Evolutionary conservation across 1,140 invertebrate species (phyloP).

Genomic region (Alviniconcha marisindica): DNA sequence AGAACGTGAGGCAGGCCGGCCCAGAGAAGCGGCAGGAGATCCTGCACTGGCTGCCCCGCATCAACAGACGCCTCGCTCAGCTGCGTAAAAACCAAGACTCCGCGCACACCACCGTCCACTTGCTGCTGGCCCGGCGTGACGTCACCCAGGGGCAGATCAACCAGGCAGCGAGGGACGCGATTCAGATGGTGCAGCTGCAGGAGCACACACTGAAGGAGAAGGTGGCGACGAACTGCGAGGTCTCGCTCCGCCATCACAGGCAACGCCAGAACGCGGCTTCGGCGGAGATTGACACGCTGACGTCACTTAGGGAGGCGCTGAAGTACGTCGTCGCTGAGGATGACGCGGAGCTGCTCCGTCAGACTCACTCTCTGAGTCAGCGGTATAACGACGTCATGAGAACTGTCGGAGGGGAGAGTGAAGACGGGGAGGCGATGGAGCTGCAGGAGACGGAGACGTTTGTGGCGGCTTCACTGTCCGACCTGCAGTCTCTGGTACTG

Average conservation of each 20-base stretch:
- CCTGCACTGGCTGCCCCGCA: background rate
- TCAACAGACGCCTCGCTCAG: background rate
- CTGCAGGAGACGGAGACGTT: background rate
- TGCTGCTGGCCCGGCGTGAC: background rate
- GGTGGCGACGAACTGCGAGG: background rate
- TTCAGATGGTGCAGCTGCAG: background rate
- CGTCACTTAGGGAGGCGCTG: background rate
- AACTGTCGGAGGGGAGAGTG: background rate
- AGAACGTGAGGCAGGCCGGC: background rate
- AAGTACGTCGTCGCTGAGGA: background rate
- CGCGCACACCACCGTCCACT: background rate
- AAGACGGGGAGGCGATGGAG: background rate
- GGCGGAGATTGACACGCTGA: background rate
- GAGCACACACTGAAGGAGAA: background rate
- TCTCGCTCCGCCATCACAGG: background rate
- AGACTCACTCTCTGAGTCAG: background rate
- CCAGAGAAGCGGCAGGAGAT: constrained; percentile 1
- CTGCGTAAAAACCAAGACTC: background rate
- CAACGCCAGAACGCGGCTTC: background rate
- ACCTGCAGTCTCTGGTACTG: background rate
- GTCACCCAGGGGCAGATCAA: background rate
- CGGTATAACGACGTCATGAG: too few relatives aligned
- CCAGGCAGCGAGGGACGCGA: background rate
- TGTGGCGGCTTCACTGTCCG: background rate
- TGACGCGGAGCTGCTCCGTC: background rate